Evolutionary conservation across 2,797 vertebrate species (phyloP).

Genomic region (Channa striata): DNA sequence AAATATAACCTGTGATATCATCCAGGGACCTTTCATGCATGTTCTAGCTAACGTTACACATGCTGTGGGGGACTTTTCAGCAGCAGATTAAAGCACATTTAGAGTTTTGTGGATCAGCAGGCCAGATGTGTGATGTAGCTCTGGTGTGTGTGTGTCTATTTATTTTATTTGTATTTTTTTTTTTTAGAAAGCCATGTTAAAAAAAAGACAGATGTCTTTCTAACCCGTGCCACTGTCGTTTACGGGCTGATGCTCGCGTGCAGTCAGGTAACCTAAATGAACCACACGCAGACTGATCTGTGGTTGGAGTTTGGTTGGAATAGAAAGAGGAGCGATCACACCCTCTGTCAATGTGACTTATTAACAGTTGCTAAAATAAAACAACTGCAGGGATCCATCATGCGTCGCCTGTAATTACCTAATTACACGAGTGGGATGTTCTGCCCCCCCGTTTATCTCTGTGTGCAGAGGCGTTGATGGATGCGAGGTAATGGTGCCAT

Average conservation of each 20-base stretch:
- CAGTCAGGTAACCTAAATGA: background rate
- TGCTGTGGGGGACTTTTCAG: too few relatives aligned
- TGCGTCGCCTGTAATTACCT: conserved; percentile 56
- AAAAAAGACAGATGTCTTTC: too few relatives aligned
- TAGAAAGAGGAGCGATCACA: background rate
- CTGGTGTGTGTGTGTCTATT: too few relatives aligned
- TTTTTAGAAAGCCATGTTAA: too few relatives aligned
- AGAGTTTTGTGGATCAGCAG: too few relatives aligned
- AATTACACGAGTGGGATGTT: conserved; percentile 52
- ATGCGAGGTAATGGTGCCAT: conserved; percentile 48
- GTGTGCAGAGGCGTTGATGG: conserved; percentile 58
- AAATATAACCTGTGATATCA: too few relatives aligned
- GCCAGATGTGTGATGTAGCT: too few relatives aligned
- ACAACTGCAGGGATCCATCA: conserved; percentile 36
- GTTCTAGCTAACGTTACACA: too few relatives aligned
- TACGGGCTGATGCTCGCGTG: background rate
- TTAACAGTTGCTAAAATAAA: conserved; percentile 43
- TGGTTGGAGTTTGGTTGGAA: background rate
- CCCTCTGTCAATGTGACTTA: conserved; percentile 28
- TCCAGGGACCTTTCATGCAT: too few relatives aligned
- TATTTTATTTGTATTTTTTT: too few relatives aligned
- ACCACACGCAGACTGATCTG: background rate
- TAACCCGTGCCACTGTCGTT: too few relatives aligned
- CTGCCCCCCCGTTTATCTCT: conserved; percentile 18
- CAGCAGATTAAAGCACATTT: too few relatives aligned